A percentile compares a stretch with the other conserved stretches of the same genome.
Evolutionary conservation across 2,113 vertebrate species (phyloP).

Genomic region (Oncorhynchus gorbuscha): DNA sequence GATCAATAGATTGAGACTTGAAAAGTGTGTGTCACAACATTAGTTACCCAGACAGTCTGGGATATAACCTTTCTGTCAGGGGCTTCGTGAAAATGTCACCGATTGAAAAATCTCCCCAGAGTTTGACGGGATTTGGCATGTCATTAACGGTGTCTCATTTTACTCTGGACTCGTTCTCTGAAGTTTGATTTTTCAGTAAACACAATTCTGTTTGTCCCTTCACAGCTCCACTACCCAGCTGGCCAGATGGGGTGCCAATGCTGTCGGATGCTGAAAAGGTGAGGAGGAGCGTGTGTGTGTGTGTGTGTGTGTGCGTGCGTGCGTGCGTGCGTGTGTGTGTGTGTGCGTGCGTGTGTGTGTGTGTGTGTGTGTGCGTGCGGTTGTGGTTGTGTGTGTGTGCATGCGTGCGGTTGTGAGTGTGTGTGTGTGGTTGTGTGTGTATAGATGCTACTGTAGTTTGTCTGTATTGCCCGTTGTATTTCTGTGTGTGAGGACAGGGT

Average conservation of each 20-base stretch:
- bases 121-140: background rate
- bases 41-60: background rate
- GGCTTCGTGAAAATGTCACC: slow-evolving; percentile 11
- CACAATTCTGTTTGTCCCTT: slow-evolving; percentile 25
- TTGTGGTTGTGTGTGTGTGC: too few species aligned
- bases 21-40: background rate
- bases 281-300: slow-evolving; percentile 40
- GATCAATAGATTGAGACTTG: slow-evolving; percentile 34
- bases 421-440: too few species aligned
- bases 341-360: too few species aligned
- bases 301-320: too few species aligned
- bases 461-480: too few species aligned
- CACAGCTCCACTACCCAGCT: slow-evolving; percentile 62
- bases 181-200: background rate
- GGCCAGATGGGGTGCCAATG: slow-evolving; percentile 98
- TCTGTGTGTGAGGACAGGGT: too few species aligned
- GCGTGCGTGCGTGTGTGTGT: too few species aligned
- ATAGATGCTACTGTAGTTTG: too few species aligned
- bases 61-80: slow-evolving; percentile 24
- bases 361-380: too few species aligned
- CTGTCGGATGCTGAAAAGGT: slow-evolving; percentile 98
- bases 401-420: background rate
- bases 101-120: background rate
- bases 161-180: background rate
- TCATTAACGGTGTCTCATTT: too few species aligned